phyloP scores from a whole-genome alignment of 2,113 vertebrate species.

The Aramus guarauna region DNA sequence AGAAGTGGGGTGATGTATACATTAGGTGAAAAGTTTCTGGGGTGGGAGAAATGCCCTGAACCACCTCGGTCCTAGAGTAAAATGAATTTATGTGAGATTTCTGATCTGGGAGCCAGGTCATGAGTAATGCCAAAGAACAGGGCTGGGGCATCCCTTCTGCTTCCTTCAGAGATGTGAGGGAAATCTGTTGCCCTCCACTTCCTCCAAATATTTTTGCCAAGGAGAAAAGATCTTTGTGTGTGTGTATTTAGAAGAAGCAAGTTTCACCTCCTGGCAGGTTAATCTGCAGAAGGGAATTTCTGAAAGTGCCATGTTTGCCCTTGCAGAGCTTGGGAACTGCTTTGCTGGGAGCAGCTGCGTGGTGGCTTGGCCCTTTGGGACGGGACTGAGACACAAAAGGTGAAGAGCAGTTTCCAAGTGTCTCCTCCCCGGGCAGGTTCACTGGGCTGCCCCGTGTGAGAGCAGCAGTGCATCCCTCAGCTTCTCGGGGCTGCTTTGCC shows the following conservation, averaged over 20 bases:
- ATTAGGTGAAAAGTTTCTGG: neutral
- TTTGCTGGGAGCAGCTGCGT: accelerated
- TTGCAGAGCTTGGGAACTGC: neutral
- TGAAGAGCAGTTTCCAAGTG: neutral
- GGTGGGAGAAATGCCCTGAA: neutral
- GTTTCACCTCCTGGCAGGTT: neutral
- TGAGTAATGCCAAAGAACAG: neutral
- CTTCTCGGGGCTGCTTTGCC: neutral
- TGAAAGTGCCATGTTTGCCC: neutral
- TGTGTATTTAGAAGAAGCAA: neutral
- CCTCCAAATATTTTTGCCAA: neutral
- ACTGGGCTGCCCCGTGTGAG: accelerated
- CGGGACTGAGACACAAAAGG: neutral
- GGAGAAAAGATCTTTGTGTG: neutral
- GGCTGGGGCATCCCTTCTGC: neutral
- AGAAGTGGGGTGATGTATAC: neutral
- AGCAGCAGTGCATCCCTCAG: neutral
- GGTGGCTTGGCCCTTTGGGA: neutral
- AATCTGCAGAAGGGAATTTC: neutral
- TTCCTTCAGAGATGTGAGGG: neutral
- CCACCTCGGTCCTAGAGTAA: neutral
- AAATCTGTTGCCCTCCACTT: neutral
- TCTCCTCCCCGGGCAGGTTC: neutral
- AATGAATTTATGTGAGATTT: neutral
- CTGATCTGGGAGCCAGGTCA: neutral